Conservation (phyloP, 2,888 invertebrate species). For the Ischnus inquisitorius region DNA sequence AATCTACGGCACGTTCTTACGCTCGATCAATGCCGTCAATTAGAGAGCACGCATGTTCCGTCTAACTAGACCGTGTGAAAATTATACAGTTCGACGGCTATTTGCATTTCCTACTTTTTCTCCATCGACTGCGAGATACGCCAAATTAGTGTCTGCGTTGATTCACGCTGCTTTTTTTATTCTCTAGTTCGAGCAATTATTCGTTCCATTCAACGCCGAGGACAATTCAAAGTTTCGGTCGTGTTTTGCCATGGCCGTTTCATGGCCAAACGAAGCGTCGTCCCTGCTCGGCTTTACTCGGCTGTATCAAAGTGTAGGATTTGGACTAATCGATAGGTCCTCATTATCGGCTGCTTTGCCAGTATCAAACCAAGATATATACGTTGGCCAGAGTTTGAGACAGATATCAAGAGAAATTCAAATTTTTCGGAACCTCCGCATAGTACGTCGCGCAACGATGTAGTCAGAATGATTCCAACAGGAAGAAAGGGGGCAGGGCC, state of each 20-base stretch:
- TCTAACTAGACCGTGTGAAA: slow-evolving; percentile 25
- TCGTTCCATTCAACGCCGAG: background rate
- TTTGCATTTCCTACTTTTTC: slow-evolving; percentile 3
- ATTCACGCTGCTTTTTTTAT: background rate
- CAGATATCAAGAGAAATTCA: background rate
- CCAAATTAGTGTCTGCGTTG: background rate
- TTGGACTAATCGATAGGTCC: slow-evolving; percentile 30
- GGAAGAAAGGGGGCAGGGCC: background rate
- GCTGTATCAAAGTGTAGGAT: background rate
- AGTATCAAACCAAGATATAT: background rate
- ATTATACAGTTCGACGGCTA: slow-evolving; percentile 21
- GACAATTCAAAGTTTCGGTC: background rate
- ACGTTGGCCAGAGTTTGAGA: background rate
- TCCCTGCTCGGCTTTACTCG: background rate
- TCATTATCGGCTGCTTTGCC: slow-evolving; percentile 41
- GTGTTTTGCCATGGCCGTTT: background rate
- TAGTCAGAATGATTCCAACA: no score
- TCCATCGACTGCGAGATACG: background rate
- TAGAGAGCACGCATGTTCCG: slow-evolving; percentile 54
- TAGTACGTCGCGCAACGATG: background rate
- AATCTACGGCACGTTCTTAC: slow-evolving; percentile 64
- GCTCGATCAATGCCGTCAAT: slow-evolving; percentile 67
- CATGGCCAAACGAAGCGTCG: background rate
- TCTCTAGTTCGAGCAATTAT: background rate
- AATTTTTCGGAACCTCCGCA: background rate